Conservation (phyloP, 2,797 vertebrate species). For the Hylomyscus alleni region DNA sequence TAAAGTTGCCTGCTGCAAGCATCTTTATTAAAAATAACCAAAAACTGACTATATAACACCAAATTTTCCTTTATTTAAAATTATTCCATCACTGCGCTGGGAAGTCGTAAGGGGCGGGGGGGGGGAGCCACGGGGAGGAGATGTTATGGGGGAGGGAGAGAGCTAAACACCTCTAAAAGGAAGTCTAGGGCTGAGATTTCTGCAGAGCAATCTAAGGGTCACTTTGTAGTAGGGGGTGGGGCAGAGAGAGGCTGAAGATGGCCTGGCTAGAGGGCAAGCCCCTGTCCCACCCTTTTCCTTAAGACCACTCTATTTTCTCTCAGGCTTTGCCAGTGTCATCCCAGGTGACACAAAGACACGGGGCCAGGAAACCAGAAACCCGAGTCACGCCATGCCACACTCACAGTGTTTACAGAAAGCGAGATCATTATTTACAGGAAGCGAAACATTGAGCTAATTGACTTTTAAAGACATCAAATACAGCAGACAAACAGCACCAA, state of each 20-base stretch:
- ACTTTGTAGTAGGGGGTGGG: neutral
- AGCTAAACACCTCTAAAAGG: neutral
- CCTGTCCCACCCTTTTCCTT: too few relatives aligned
- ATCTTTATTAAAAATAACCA: neutral
- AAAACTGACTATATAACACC: neutral
- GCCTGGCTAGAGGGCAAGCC: too few relatives aligned
- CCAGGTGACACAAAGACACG: neutral
- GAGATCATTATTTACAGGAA: constrained; percentile 78
- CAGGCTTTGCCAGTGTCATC: neutral
- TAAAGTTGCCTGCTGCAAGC: neutral
- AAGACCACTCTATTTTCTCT: neutral
- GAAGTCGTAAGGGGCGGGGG: neutral
- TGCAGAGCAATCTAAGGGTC: neutral
- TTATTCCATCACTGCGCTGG: neutral
- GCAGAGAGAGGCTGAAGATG: neutral
- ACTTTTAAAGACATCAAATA: constrained; percentile 72
- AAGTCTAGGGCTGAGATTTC: neutral
- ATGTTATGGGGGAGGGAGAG: neutral
- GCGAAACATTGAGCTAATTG: constrained; percentile 76
- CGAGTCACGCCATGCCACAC: constrained; percentile 23
- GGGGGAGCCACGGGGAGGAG: neutral
- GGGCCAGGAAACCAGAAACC: constrained; percentile 60
- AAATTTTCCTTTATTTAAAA: neutral
- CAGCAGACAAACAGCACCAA: constrained; percentile 54
- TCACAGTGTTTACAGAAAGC: constrained; percentile 79